A percentile compares a stretch with the other conserved stretches of the same genome.
Conservation (phyloP, 92 coral and sea anemone genomes). For the Paramuricea clavata region DNA sequence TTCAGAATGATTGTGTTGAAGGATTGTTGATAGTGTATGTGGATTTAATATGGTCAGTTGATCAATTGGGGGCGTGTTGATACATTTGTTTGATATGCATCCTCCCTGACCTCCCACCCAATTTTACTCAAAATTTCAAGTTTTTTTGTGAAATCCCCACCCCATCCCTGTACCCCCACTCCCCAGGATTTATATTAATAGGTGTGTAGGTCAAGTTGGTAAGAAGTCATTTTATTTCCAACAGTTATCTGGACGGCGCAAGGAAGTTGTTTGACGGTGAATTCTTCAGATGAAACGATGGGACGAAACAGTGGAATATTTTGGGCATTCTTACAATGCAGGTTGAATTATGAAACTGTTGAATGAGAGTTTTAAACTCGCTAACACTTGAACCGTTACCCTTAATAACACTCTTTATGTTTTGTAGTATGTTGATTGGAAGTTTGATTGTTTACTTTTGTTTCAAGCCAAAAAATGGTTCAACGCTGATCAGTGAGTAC, state of each 20-base stretch:
- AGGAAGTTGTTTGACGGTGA: conserved; percentile 92
- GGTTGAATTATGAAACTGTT: conserved; percentile 59
- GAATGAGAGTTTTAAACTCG: not conserved
- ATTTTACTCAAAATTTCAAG: too few species aligned
- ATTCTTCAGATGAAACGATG: conserved; percentile 90
- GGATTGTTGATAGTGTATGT: too few species aligned
- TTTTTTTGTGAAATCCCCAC: too few species aligned
- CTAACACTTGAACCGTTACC: not conserved
- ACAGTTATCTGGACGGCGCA: conserved; percentile 99
- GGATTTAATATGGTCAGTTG: too few species aligned
- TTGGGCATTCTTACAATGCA: conserved; percentile 97
- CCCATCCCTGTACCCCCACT: too few species aligned
- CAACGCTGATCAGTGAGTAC: conserved; percentile 16
- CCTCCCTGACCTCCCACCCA: too few species aligned
- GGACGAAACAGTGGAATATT: conserved; percentile 98
- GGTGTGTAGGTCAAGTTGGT: not conserved
- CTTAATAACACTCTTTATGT: not conserved
- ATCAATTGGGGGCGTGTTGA: too few species aligned
- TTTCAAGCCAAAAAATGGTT: conserved; percentile 36
- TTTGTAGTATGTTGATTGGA: conserved; percentile 27
- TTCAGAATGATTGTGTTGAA: too few species aligned
- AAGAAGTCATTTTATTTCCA: not conserved
- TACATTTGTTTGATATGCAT: too few species aligned
- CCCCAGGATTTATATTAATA: too few species aligned
- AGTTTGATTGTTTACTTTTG: conserved; percentile 29